Conservation (phyloP, 2,797 vertebrate species). For the Pipistrellus pipistrellus region DNA sequence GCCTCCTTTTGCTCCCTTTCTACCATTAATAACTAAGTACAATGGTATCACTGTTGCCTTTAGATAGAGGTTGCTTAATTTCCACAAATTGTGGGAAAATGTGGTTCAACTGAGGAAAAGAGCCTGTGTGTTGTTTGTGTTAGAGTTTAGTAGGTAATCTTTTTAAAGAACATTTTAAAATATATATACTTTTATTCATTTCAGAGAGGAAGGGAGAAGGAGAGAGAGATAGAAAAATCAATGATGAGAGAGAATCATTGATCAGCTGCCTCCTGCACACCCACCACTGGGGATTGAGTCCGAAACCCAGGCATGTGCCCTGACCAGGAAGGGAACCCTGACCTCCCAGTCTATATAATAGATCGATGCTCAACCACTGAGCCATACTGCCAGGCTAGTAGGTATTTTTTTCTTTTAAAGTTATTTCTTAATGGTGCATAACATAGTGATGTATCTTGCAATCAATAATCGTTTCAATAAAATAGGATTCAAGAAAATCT, state of each 20-base stretch:
- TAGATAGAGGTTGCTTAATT: background rate
- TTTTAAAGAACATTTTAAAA: background rate
- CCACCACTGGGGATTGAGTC: too few species aligned
- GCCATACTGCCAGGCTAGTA: background rate
- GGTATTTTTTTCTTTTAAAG: background rate
- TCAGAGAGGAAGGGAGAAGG: too few species aligned
- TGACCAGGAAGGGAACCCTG: too few species aligned
- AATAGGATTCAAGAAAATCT: conserved; percentile 36
- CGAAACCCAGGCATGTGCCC: too few species aligned
- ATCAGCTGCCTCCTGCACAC: background rate
- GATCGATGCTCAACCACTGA: background rate
- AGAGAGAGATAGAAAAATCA: too few species aligned
- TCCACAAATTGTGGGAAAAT: background rate
- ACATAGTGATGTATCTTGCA: background rate
- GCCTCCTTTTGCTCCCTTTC: background rate
- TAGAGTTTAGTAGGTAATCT: background rate
- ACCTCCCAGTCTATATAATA: too few species aligned
- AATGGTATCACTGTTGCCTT: background rate
- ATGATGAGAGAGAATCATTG: too few species aligned
- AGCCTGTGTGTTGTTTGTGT: background rate
- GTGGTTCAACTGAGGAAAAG: background rate
- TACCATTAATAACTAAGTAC: background rate
- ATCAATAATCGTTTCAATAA: conserved; percentile 51
- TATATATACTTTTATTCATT: too few species aligned
- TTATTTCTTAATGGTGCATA: conserved; percentile 22